phyloP scores from a whole-genome alignment of 1,140 invertebrate species.

The Microvelia longipes region DNA sequence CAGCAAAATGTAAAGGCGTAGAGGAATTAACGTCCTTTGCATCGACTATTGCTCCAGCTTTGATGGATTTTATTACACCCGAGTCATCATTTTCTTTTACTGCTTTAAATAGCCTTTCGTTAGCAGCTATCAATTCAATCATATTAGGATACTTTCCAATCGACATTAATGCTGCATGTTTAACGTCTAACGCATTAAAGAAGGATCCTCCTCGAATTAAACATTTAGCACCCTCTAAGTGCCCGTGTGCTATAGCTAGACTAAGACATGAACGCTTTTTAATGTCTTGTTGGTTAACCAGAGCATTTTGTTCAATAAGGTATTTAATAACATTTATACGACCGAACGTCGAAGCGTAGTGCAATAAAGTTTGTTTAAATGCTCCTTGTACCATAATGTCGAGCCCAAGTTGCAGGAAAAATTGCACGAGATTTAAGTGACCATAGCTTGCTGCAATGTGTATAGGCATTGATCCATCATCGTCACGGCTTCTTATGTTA shows the following conservation, averaged over 20 bases:
- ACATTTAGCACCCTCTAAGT: not conserved
- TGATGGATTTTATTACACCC: not conserved
- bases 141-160: not conserved
- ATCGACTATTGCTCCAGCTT: not conserved
- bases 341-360: not conserved
- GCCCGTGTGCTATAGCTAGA: not conserved
- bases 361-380: not conserved
- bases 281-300: not conserved
- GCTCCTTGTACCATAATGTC: not conserved
- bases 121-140: not conserved
- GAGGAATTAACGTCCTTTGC: not conserved
- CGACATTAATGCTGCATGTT: not conserved
- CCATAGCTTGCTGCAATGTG: not conserved
- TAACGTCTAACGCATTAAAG: too few relatives aligned
- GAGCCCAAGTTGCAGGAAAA: not conserved
- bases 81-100: not conserved
- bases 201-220: not conserved
- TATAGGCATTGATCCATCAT: not conserved
- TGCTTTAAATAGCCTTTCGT: not conserved
- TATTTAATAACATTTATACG: not conserved
- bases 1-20: not conserved
- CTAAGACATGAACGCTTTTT: not conserved
- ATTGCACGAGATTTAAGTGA: not conserved
- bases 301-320: not conserved
- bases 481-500: not conserved